Base-by-base conservation (phyloP, 2,888 invertebrate genomes). In the Fragum whitleyi region DNA sequence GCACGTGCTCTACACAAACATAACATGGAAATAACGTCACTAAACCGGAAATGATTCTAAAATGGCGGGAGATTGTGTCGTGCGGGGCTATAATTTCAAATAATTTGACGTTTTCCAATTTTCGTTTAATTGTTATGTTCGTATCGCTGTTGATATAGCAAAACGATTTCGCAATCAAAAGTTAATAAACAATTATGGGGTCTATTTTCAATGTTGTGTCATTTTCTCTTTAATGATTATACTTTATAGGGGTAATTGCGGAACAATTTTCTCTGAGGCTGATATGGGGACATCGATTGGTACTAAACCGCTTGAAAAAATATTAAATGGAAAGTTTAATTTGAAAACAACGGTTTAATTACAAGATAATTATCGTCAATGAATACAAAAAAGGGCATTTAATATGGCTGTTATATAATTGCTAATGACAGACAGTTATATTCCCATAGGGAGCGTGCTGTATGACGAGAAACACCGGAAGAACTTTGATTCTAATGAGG, bases 1-100 rank as follows among this genome's bases (percentile, higher is more conserved):
- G 47, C 83, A 83, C 83, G 83, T 79, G 83, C 74, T 32, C 57
- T 47, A 53, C 76, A 74, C 77, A 74, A 71, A 74, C 51, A 70
- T 47, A 59, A 75, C 79, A 79, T 74, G 79, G 79, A 28, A 74
- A 69, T 74, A 29, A 70, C 73, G 79, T 76, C 76, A 77, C 51
- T 47, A 71, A 65, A 26, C 78, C 83, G 83, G 83, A 83, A 83
- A 74, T 67, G 32, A 29, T 55, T 36, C 55, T 70, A 61, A 65
- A 39, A 65, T 65, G 42, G 65, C 39, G 65, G 65, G 65, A 65
- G 65, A 65, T 65, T 65, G 42, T 65, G 65, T 65, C 65, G 65
- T 23, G 42, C 73, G 61, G 36, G 74, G 76, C 39, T 76, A 59
- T 75, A 74, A 75, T 81, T 78, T 77, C 72, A 75, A 70, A 74